Evolutionary conservation across 2,888 invertebrate species (phyloP).

Genomic region (Deilephila elpenor): DNA sequence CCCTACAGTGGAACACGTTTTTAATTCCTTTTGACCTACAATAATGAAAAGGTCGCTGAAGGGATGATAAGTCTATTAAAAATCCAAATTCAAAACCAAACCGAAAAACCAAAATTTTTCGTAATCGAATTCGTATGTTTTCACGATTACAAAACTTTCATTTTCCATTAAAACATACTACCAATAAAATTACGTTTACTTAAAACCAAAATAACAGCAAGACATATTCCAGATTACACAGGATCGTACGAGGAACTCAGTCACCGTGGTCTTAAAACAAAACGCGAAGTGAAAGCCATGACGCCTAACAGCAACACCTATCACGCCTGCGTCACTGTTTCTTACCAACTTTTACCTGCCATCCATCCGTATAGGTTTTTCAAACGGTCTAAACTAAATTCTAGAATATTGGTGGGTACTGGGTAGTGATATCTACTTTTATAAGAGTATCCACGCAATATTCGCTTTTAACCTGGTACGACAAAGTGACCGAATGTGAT

Average conservation of each 20-base stretch:
- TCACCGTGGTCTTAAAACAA: neutral
- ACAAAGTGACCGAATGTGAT: no score
- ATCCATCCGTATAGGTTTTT: neutral
- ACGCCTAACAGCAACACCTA: slow-evolving; percentile 1
- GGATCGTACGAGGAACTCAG: neutral
- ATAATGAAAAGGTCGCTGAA: no score
- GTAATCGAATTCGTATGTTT: no score
- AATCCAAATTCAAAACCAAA: no score
- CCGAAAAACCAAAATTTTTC: no score
- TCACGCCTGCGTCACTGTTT: neutral
- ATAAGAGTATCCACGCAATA: no score
- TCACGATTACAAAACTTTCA: no score
- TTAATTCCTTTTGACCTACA: neutral
- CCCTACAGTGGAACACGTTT: neutral
- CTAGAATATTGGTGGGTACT: neutral
- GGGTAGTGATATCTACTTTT: no score
- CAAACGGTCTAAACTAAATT: neutral
- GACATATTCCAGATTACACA: neutral
- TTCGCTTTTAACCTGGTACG: no score
- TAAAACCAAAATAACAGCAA: neutral
- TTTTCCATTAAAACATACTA: no score
- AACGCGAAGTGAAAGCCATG: slow-evolving; percentile 13
- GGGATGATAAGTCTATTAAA: no score
- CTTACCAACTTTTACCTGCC: neutral
- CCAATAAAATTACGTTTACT: neutral